A percentile compares a stretch with the other conserved stretches of the same genome.
These are phyloP conservation scores for Amiota mariae DNA, from an alignment of 2,888 invertebrate species.

Conservation along the genomic window DNA sequence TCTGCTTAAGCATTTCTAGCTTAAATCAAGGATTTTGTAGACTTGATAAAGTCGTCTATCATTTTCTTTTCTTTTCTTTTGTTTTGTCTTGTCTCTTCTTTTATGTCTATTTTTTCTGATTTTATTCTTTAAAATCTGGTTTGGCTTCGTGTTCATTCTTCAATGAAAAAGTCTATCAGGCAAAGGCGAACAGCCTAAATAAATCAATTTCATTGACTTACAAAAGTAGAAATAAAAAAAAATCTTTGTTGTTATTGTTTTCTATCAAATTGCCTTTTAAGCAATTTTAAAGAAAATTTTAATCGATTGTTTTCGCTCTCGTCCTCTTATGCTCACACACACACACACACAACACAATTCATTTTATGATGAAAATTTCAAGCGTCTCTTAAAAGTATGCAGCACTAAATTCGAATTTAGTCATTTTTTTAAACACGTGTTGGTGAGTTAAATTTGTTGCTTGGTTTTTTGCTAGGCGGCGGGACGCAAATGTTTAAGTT, in stretches of 20 bases:
- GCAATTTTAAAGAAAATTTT: constrained; percentile 13
- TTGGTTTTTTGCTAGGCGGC: neutral
- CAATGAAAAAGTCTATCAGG: constrained; percentile 39
- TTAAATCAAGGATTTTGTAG: constrained; percentile 46
- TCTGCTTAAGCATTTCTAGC: constrained; percentile 39
- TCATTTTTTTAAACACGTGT: constrained; percentile 39
- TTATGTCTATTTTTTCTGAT: neutral
- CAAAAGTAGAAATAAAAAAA: neutral
- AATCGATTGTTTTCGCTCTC: constrained; percentile 20
- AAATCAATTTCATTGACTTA: constrained; percentile 20
- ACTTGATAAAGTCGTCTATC: constrained; percentile 16
- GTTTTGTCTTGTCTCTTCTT: neutral
- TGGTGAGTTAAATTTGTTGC: constrained; percentile 30
- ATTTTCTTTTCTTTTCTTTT: neutral
- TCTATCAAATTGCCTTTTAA: constrained; percentile 27
- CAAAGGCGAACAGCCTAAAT: neutral
- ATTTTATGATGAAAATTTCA: neutral
- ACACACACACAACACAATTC: neutral
- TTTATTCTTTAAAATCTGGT: constrained; percentile 54
- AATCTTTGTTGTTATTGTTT: neutral
- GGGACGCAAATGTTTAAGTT: neutral
- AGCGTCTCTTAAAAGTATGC: constrained; percentile 47
- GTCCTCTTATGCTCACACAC: neutral
- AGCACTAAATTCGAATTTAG: constrained; percentile 57
- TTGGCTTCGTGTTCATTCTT: constrained; percentile 64